These are phyloP conservation scores for Antechinus stuartii DNA, from an alignment of 2,113 vertebrate species.

Conservation along the genomic window DNA sequence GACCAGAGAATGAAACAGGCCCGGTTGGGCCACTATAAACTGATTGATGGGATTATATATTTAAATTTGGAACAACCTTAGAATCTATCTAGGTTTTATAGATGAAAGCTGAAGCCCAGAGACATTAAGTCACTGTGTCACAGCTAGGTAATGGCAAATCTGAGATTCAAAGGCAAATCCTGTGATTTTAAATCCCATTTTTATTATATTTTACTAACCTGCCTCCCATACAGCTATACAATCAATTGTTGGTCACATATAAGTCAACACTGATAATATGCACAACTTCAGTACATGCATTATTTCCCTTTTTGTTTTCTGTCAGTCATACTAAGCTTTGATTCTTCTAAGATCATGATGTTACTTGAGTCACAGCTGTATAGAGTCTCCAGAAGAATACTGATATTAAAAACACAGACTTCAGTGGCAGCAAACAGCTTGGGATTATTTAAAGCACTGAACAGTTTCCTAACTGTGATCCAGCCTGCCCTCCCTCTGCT, in stretches of 20 bases:
- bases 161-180: not conserved
- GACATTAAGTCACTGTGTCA: not conserved
- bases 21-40: not conserved
- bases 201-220: not conserved
- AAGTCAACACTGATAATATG: not conserved
- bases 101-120: not conserved
- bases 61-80: not conserved
- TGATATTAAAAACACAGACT: not conserved
- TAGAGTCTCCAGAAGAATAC: not conserved
- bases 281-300: not conserved
- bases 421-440: not conserved
- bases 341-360: not conserved
- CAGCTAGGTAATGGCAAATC: not conserved
- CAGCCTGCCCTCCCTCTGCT: not conserved
- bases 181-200: not conserved
- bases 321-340: not conserved
- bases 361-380: not conserved
- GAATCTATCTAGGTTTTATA: not conserved
- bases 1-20: not conserved
- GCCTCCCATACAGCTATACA: not conserved
- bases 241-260: not conserved
- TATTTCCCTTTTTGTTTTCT: not conserved
- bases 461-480: not conserved
- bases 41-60: not conserved
- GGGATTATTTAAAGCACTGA: slow-evolving; percentile 1